phyloP scores from a whole-genome alignment of 1,140 invertebrate species.

The Protaetia brevitarsis region DNA sequence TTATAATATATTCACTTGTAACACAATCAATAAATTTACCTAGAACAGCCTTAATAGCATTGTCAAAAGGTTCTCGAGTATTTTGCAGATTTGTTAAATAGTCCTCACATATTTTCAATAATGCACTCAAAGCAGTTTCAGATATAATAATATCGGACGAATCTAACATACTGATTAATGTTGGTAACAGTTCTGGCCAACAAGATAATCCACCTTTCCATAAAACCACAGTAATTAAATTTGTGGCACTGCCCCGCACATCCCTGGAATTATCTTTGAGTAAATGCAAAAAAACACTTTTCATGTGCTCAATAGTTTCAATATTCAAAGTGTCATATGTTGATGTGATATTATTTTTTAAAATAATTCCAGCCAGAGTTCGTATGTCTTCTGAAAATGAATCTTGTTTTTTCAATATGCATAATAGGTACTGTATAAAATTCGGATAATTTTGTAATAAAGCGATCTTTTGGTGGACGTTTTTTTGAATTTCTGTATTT shows the following conservation, averaged over 20 bases:
- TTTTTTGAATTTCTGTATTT: slow-evolving; percentile 43
- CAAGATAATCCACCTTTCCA: slow-evolving; percentile 40
- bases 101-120: slow-evolving; percentile 46
- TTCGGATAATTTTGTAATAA: slow-evolving; percentile 42
- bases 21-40: slow-evolving; percentile 31
- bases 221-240: slow-evolving; percentile 40
- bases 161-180: slow-evolving; percentile 38
- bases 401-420: slow-evolving; percentile 38
- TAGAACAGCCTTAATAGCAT: slow-evolving; percentile 26
- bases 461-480: slow-evolving; percentile 43
- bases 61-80: slow-evolving; percentile 20
- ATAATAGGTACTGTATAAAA: slow-evolving; percentile 44
- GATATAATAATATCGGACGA: slow-evolving; percentile 31
- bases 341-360: slow-evolving; percentile 44
- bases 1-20: slow-evolving; percentile 19
- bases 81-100: slow-evolving; percentile 26
- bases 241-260: slow-evolving; percentile 42
- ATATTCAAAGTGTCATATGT: slow-evolving; percentile 34
- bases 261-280: slow-evolving; percentile 43
- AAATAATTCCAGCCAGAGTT: slow-evolving; percentile 41
- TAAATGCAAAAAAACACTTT: slow-evolving; percentile 40
- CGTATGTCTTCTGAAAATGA: slow-evolving; percentile 41
- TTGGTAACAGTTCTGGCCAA: slow-evolving; percentile 42
- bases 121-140: slow-evolving; percentile 43
- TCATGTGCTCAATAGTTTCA: slow-evolving; percentile 37